These are phyloP conservation scores for Sphecodes monilicornis DNA, from an alignment of 2,888 invertebrate genomes.

Conservation along the genomic window DNA sequence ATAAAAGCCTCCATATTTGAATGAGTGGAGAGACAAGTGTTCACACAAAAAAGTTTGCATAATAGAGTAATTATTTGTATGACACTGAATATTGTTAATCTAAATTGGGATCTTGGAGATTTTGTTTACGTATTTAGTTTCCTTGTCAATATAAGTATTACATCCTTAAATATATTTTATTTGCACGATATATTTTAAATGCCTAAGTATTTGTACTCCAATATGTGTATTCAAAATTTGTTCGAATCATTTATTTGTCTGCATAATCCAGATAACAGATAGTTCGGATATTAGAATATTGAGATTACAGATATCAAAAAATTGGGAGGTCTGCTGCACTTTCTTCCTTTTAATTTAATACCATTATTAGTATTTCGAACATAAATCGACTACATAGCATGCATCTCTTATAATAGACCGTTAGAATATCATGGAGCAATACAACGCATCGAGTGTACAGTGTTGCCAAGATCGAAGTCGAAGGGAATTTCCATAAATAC, in stretches of 20 bases:
- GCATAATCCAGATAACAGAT: not conserved
- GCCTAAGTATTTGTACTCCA: not conserved
- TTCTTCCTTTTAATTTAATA: not conserved
- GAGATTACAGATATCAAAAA: not conserved
- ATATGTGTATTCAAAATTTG: not conserved
- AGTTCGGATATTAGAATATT: not conserved
- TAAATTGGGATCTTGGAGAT: not conserved
- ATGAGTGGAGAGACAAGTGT: not conserved
- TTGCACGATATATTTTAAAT: not conserved
- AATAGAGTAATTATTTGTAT: not conserved
- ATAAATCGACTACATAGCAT: not conserved
- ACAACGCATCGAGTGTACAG: not conserved
- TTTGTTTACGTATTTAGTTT: not conserved
- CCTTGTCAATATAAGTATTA: not conserved
- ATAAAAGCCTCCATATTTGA: not conserved
- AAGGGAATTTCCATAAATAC: conserved; percentile 48
- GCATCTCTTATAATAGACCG: conserved; percentile 6
- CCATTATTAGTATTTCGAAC: not conserved
- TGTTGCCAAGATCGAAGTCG: conserved; percentile 7
- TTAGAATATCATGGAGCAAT: not conserved
- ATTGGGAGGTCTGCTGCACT: not conserved
- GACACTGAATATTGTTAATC: not conserved
- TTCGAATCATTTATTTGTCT: not conserved
- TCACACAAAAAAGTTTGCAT: not conserved
- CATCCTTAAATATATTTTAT: not conserved